phyloP scores from a whole-genome alignment of 2,888 invertebrate species.

The Drosophila longiperda region DNA sequence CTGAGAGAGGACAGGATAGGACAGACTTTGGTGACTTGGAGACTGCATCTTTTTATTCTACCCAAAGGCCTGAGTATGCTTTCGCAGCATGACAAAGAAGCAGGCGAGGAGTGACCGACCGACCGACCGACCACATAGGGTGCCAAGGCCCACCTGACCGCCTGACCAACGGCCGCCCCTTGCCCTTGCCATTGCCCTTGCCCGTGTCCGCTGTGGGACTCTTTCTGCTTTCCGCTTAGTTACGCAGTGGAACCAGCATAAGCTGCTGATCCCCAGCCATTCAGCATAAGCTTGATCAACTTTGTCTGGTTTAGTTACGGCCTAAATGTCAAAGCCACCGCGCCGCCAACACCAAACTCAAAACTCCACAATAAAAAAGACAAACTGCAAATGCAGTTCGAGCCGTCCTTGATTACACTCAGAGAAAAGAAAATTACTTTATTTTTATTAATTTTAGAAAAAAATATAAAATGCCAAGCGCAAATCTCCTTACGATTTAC shows the following conservation, averaged over 20 bases:
- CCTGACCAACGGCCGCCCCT: conserved; percentile 4
- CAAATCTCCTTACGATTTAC: neutral
- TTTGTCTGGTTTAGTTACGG: conserved; percentile 57
- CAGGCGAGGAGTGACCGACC: conserved; percentile 4
- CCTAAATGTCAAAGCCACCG: conserved; percentile 47
- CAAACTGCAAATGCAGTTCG: neutral
- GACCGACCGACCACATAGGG: conserved; percentile 49
- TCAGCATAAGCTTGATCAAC: conserved; percentile 49
- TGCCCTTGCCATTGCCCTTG: neutral
- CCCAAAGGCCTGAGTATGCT: conserved; percentile 14
- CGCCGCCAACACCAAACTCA: conserved; percentile 17
- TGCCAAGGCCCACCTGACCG: conserved; percentile 47
- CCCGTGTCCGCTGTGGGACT: conserved; percentile 1
- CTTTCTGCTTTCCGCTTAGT: conserved; percentile 19
- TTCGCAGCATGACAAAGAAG: conserved; percentile 31
- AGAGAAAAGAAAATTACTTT: neutral
- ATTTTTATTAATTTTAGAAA: neutral
- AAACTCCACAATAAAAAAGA: conserved; percentile 15
- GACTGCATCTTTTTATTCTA: conserved; percentile 4
- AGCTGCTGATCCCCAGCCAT: conserved; percentile 25
- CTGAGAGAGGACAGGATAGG: neutral
- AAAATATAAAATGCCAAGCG: neutral
- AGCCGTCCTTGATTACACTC: conserved; percentile 1
- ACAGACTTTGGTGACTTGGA: neutral
- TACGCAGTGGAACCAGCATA: conserved; percentile 46